Percentiles rank a stretch among this genome's conserved stretches.
Evolutionary conservation across 2,113 vertebrate species (phyloP).

Genomic region (Patagioenas fasciata): DNA sequence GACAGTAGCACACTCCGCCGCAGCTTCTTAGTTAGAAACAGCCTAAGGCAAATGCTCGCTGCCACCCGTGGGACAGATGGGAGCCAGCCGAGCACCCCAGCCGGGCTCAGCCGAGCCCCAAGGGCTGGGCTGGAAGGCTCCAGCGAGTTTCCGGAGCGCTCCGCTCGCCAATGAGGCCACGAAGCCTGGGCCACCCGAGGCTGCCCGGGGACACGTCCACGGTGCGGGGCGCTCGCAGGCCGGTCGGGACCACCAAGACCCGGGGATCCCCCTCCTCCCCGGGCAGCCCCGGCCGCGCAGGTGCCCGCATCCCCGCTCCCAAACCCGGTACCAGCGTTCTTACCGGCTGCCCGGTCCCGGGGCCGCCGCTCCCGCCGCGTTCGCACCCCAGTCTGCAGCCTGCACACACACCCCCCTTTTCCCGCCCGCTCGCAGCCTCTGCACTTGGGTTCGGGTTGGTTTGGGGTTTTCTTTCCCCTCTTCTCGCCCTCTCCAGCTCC

Average conservation of each 20-base stretch:
- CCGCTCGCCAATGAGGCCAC: too few relatives aligned
- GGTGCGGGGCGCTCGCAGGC: neutral
- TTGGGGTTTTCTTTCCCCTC: neutral
- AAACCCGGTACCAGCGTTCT: neutral
- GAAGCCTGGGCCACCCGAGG: neutral
- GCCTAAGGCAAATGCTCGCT: neutral
- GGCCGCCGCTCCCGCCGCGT: neutral
- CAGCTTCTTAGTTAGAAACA: neutral
- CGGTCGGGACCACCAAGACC: too few relatives aligned
- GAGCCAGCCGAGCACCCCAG: neutral
- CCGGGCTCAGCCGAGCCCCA: neutral
- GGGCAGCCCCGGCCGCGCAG: neutral
- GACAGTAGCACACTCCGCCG: neutral
- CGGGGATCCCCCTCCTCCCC: too few relatives aligned
- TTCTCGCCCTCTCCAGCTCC: conserved; percentile 76
- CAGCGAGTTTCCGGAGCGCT: neutral
- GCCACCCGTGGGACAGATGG: neutral
- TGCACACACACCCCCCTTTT: neutral
- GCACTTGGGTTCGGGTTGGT: neutral
- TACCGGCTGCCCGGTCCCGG: neutral
- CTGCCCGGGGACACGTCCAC: neutral
- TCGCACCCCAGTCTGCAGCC: too few relatives aligned
- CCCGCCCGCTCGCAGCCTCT: neutral
- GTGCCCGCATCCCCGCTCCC: neutral
- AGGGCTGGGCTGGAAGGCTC: fast-evolving